Percentiles rank a stretch among this genome's conserved stretches.
These are phyloP conservation scores for Seriola rivoliana DNA, from an alignment of 2,113 vertebrate genomes.

Conservation along the genomic window DNA sequence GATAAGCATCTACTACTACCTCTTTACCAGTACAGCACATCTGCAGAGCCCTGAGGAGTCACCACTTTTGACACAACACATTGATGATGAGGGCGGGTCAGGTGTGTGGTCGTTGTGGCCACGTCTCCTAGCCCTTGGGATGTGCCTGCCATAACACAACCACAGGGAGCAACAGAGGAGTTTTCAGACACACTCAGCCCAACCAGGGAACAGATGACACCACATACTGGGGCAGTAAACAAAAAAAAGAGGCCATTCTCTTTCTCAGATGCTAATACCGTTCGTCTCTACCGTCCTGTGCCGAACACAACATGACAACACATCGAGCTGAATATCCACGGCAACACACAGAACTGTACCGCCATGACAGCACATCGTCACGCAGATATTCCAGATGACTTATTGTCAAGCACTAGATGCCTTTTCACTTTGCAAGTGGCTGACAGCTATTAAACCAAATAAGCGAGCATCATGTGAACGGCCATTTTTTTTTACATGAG, in stretches of 20 bases:
- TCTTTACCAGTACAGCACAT: slow-evolving; percentile 75
- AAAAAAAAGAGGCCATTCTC: slow-evolving; percentile 66
- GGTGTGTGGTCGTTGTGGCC: slow-evolving; percentile 60
- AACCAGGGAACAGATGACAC: slow-evolving; percentile 78
- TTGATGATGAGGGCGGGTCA: slow-evolving; percentile 76
- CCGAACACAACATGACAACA: slow-evolving; percentile 77
- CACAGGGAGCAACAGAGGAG: slow-evolving; percentile 79
- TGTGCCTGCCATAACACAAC: slow-evolving; percentile 76
- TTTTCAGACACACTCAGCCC: slow-evolving; percentile 78
- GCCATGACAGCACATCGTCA: slow-evolving; percentile 75
- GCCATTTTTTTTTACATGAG: slow-evolving; percentile 78
- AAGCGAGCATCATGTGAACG: slow-evolving; percentile 71
- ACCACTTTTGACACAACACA: slow-evolving; percentile 86
- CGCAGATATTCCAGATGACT: slow-evolving; percentile 75
- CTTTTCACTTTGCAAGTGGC: slow-evolving; percentile 73
- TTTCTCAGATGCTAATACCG: slow-evolving; percentile 61
- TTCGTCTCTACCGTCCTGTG: slow-evolving; percentile 67
- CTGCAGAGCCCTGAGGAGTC: slow-evolving; percentile 76
- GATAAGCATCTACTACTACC: slow-evolving; percentile 66
- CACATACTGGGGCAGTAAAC: slow-evolving; percentile 74
- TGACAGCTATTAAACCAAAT: slow-evolving; percentile 65
- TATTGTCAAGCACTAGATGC: slow-evolving; percentile 71
- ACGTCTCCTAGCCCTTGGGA: slow-evolving; percentile 71
- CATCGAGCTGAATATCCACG: slow-evolving; percentile 73
- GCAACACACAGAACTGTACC: slow-evolving; percentile 72